Base-by-base conservation (phyloP, 2,888 invertebrate species). In the Micoletzkya japonica region DNA sequence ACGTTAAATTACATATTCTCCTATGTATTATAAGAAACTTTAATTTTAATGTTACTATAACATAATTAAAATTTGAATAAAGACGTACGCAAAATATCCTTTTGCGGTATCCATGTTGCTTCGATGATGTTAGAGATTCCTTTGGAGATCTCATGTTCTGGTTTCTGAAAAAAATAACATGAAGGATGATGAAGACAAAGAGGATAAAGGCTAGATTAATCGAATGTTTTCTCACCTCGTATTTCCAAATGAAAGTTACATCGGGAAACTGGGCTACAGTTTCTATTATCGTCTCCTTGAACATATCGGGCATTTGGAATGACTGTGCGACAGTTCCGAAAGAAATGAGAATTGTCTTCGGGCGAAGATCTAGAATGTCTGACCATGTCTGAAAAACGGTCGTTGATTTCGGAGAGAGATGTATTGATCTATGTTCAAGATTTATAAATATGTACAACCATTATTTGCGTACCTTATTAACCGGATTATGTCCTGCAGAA, bases 161-260 rank as follows among this genome's bases (percentile, higher is more conserved):
- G 63, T 24, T 50, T 63, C 63, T 63, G 50, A 30, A 63, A n/a
- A n/a, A n/a, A n/a, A n/a, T n/a, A n/a, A n/a, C n/a, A n/a, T n/a
- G n/a, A n/a, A n/a, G n/a, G n/a, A n/a, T n/a, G n/a, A n/a, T n/a
- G n/a, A n/a, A n/a, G n/a, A n/a, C n/a, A n/a, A n/a, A n/a, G n/a
- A n/a, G n/a, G n/a, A n/a, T n/a, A n/a, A n/a, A n/a, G n/a, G n/a
- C n/a, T n/a, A n/a, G n/a, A n/a, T n/a, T n/a, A n/a, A n/a, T n/a
- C n/a, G n/a, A n/a, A n/a, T n/a, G n/a, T n/a, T n/a, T n/a, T n/a
- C 26, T 28, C 20, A 63, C 63, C 50, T 63, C 63, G 26, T 63
- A 63, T 14, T 63, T 63, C 63, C 63, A 63, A 17, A 63, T 32
- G 34, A 63, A 63, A 2, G 63, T 63, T 0, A 63, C 63, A 32